Conservation (phyloP, 1,140 invertebrate genomes). For the Musca vetustissima region DNA sequence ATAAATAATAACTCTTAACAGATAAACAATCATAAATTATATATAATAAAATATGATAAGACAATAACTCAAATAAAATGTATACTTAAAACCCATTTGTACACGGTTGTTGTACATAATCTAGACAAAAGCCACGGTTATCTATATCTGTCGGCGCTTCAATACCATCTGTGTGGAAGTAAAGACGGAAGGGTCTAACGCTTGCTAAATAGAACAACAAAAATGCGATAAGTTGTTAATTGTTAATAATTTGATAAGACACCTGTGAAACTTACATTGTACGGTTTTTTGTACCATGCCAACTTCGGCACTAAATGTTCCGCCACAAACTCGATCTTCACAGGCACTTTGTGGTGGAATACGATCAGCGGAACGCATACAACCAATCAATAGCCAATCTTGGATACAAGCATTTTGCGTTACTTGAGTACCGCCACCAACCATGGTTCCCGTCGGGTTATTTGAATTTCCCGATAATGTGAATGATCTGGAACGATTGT, state of each 20-base stretch:
- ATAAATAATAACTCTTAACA: too few relatives aligned
- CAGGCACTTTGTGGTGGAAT: slow-evolving; percentile 53
- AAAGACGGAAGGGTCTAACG: slow-evolving; percentile 75
- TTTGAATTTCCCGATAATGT: slow-evolving; percentile 74
- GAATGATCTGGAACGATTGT: slow-evolving; percentile 67
- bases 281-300: slow-evolving; percentile 56
- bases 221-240: neutral
- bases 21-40: too few relatives aligned
- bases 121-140: slow-evolving; percentile 79
- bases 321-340: slow-evolving; percentile 60
- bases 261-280: slow-evolving; percentile 58
- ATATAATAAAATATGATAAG: too few relatives aligned
- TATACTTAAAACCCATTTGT: slow-evolving; percentile 60
- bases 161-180: slow-evolving; percentile 73
- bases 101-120: slow-evolving; percentile 82
- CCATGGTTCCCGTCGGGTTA: slow-evolving; percentile 65
- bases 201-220: slow-evolving; percentile 61
- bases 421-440: slow-evolving; percentile 61
- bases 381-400: slow-evolving; percentile 79
- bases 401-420: slow-evolving; percentile 64
- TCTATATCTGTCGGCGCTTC: slow-evolving; percentile 73
- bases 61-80: too few relatives aligned
- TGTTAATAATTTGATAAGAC: neutral
- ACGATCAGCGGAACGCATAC: slow-evolving; percentile 59
- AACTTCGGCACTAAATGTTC: slow-evolving; percentile 58